These are phyloP conservation scores for Tetranychus urticae DNA, from an alignment of 1,140 invertebrate species.

Conservation along the genomic window DNA sequence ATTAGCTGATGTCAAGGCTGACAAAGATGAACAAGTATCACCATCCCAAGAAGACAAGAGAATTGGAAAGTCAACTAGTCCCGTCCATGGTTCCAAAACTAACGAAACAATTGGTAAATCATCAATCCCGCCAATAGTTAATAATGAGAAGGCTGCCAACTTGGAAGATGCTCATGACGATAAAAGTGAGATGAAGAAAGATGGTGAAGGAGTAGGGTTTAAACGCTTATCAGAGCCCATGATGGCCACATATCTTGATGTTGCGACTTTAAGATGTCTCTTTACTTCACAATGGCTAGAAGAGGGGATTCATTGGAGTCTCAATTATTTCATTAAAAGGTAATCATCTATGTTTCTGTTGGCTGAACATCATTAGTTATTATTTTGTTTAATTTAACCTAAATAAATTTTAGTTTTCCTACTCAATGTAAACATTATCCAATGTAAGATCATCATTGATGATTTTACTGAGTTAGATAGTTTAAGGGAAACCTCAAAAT, in stretches of 20 bases:
- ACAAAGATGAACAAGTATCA: neutral
- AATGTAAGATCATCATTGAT: no score
- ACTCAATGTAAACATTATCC: no score
- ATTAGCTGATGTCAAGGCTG: no score
- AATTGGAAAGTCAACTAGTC: neutral
- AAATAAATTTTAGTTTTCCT: neutral
- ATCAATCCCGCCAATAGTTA: no score
- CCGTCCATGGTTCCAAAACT: neutral
- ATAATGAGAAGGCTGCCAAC: no score
- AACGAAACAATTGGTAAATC: no score
- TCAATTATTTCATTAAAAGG: constrained; percentile 77
- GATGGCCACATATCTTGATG: constrained; percentile 79
- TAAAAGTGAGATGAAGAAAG: neutral
- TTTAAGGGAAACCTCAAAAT: neutral
- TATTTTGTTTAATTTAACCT: neutral
- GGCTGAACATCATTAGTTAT: neutral
- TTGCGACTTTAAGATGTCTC: constrained; percentile 81
- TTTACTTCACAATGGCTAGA: constrained; percentile 92
- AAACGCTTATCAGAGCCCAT: neutral
- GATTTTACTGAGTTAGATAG: no score
- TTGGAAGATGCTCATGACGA: neutral
- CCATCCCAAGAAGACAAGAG: neutral
- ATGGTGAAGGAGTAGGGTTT: neutral
- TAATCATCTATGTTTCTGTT: constrained; percentile 17
- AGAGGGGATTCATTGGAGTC: constrained; percentile 87